Conservation (phyloP, 1,140 invertebrate species). For the Philopotamus ludificatus region DNA sequence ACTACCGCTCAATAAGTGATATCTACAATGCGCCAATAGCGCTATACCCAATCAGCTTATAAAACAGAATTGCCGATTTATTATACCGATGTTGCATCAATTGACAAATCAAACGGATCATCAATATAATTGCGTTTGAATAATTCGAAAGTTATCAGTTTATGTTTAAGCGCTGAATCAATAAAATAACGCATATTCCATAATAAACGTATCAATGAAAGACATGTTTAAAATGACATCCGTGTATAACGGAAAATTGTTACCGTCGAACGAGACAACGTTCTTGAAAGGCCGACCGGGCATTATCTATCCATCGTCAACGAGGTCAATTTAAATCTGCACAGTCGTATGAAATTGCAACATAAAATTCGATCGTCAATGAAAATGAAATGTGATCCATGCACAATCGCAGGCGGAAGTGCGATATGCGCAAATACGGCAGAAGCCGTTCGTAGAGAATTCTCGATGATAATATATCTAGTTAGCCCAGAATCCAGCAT, state of each 20-base stretch:
- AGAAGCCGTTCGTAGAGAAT: no score
- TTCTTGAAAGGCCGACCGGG: background rate
- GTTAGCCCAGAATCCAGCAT: constrained; percentile 6
- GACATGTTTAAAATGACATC: constrained; percentile 19
- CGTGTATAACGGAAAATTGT: constrained; percentile 19
- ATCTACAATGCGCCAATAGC: background rate
- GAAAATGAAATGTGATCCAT: no score
- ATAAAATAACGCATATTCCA: no score
- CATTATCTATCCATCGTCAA: background rate
- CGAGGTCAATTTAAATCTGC: background rate
- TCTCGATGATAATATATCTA: background rate
- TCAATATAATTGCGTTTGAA: no score
- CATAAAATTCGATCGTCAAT: no score
- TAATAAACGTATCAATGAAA: background rate
- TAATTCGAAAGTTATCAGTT: no score
- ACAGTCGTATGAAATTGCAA: no score
- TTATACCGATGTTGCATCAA: background rate
- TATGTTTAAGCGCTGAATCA: no score
- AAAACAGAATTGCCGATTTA: background rate
- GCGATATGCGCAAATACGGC: no score
- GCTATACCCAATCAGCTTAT: background rate
- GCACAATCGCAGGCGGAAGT: background rate
- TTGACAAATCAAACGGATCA: background rate
- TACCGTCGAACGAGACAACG: background rate
- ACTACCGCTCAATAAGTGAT: constrained; percentile 5